Base-by-base conservation (phyloP, 2,888 invertebrate genomes). In the Rosalia funebris region DNA sequence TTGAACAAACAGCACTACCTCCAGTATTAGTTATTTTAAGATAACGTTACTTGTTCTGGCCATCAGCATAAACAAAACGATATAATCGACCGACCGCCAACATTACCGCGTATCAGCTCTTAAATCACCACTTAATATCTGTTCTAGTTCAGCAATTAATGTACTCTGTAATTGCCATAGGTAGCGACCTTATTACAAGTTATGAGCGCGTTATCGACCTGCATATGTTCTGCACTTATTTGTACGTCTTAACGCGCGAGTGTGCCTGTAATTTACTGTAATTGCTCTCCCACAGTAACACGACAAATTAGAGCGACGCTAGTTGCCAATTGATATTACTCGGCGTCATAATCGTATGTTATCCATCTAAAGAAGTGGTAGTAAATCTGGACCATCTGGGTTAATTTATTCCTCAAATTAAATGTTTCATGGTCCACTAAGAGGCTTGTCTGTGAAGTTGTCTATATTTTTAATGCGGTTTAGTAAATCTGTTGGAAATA, bases 101-200 rank as follows among this genome's bases (percentile, higher is more conserved):
- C 52, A 58, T 65, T 66, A 66, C 63, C 61, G 65, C 65, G 58
- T 65, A 63, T 59, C 61, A 63, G 62, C 64, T 65, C 65, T 67
- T 65, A 69, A 67, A 69, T 69, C 66, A 60, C 56, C 69, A 65
- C 60, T 60, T 59, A 59, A 64, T 64, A 64, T 60, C 65, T 48
- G 39, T 14, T 39, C 42, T 55, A 55, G 69, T 68, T 63, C 61
- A 68, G 64, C 68, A 68, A 70, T 70, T 70, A 70, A 66, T 66
- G 70, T 68, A 63, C 60, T 42, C 58, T 54, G 70, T 70, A 70
- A 70, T 70, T 68, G 70, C 68, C 41, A 59, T 63, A 65, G 66
- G 64, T 61, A 65, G 60, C 66, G 63, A 68, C 65, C 66, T 68
- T 70, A 70, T 70, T 70, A 70, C 66, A n/a, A n/a, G n/a, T 70